Percentiles rank a stretch among this genome's conserved stretches.
Evolutionary conservation across 2,113 vertebrate species (phyloP).

Genomic region (Dasyurus viverrinus): DNA sequence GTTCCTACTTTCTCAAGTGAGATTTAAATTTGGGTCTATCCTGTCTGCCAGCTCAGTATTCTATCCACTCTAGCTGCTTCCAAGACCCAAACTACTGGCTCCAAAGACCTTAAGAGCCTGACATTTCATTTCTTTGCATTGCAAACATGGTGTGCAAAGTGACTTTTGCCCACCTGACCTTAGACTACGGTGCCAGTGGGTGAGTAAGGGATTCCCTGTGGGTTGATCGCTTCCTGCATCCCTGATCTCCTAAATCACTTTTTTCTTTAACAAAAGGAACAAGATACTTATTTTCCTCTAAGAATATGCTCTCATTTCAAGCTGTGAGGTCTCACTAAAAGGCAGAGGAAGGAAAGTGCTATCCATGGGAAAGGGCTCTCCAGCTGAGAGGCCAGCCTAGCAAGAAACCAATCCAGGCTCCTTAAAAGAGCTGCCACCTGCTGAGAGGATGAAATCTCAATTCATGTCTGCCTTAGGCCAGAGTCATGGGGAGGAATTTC

Average conservation of each 20-base stretch:
- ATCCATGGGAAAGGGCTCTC: not conserved
- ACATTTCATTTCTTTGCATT: not conserved
- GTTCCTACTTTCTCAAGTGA: not conserved
- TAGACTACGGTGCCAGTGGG: not conserved
- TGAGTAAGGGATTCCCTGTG: not conserved
- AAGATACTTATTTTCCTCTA: not conserved
- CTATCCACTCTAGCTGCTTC: not conserved
- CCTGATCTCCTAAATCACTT: accelerated
- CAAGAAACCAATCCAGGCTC: not conserved
- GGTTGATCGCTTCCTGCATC: not conserved
- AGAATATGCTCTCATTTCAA: not conserved
- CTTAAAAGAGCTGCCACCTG: not conserved
- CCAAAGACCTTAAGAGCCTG: not conserved
- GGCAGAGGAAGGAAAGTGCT: not conserved
- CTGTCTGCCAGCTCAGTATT: not conserved
- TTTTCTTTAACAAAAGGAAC: not conserved
- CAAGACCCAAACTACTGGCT: not conserved
- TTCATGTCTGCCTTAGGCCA: not conserved
- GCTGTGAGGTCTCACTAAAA: not conserved
- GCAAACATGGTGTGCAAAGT: accelerated
- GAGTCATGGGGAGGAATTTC: not conserved
- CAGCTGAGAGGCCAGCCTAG: not conserved
- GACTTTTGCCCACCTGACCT: accelerated
- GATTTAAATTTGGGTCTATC: not conserved
- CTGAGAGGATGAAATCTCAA: not conserved